Base-by-base conservation (phyloP, 2,888 invertebrate species). In the Sphaerophoria taeniata region DNA sequence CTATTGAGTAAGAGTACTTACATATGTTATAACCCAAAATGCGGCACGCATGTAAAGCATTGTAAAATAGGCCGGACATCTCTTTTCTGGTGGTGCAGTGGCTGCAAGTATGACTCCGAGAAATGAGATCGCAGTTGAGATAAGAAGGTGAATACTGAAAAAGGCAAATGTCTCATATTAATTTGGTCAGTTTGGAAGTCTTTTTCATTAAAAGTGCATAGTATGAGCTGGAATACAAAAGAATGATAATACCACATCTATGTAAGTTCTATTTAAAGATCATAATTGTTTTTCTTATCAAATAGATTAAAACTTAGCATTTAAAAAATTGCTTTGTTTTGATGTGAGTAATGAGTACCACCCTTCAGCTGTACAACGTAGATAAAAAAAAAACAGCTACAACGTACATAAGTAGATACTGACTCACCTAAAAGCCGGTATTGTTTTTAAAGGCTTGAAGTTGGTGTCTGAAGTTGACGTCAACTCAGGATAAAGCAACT, bases 21-120 rank as follows among this genome's bases (percentile, higher is more conserved):
- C 94, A 89, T 93, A 91, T 63, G 94, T 93, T 61, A 94, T 87
- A 87, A 94, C 92, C 94, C 94, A 94, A 85, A 94, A 93, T 12
- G 91, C 92, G 36, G 93, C 93, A 77, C 94, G 93, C 71, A 93
- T 90, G 89, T 94, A 94, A 34, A 94, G 92, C 90, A 94, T 92
- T 74, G 94, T 91, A 88, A 94, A 94, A 88, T 94, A 94, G 55
- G 94, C 94, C 77, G 93, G 92, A 88, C 94, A 94, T 88, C 92
- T 92, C 80, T 92, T 91, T 31, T 91, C 90, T 65, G 88, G 88
- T 4, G 91, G 90, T 88, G 88, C 91, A 6, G 79, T 16, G 1
- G 88, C 83, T 6, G 91, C 91, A 47, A 92, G 83, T 4, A 89
- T 63, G 61, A 92, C 89, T 63, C 92, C 92, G 67, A 89, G 88